phyloP scores from a whole-genome alignment of 2,113 vertebrate genomes.

The Tyto alba region DNA sequence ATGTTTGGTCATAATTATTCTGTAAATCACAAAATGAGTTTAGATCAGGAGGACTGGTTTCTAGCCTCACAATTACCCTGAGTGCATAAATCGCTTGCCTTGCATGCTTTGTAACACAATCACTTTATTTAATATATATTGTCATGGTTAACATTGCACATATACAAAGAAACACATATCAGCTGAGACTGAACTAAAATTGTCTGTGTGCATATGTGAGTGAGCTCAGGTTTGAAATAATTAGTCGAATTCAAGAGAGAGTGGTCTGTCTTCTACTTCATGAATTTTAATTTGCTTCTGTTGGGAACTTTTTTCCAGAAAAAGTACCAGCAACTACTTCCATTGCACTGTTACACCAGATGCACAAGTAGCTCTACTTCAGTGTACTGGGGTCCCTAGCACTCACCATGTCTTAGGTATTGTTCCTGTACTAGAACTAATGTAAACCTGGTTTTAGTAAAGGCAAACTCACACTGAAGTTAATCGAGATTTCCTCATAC shows the following conservation, averaged over 20 bases:
- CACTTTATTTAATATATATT: not conserved
- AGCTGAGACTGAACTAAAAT: not conserved
- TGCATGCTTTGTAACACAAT: not conserved
- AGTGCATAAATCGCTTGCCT: not conserved
- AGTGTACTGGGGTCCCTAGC: not conserved
- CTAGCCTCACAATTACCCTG: not conserved
- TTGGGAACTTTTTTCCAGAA: not conserved
- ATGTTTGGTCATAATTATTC: not conserved
- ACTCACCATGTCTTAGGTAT: not conserved
- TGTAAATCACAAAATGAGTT: not conserved
- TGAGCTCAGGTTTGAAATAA: not conserved
- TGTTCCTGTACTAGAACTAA: not conserved
- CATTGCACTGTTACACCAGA: not conserved
- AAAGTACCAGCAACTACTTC: not conserved
- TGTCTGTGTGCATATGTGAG: not conserved
- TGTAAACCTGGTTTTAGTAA: not conserved
- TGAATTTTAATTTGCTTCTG: not conserved
- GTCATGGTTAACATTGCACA: not conserved
- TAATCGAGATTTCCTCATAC: not conserved
- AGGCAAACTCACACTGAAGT: not conserved
- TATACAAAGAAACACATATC: not conserved
- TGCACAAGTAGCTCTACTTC: not conserved
- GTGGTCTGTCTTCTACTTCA: not conserved
- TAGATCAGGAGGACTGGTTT: not conserved
- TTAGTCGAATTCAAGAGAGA: not conserved